Evolutionary conservation across 2,888 invertebrate species (phyloP).

Genomic region (Agrotis clavis): DNA sequence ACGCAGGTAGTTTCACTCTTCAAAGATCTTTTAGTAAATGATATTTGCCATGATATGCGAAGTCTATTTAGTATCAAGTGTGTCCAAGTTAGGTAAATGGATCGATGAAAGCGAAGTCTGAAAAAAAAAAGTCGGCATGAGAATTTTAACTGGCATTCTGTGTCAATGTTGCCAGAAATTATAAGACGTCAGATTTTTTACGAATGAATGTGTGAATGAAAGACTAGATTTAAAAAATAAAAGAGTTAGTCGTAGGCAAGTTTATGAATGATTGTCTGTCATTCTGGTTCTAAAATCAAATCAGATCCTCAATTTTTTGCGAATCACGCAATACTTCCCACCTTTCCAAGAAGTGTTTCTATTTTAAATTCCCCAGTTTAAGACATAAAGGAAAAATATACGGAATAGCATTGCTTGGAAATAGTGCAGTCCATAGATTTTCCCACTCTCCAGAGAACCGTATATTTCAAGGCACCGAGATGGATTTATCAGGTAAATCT

Average conservation of each 20-base stretch:
- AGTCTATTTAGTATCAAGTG: too few species aligned
- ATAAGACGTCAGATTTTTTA: too few species aligned
- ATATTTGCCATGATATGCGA: too few species aligned
- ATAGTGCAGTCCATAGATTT: slow-evolving; percentile 50
- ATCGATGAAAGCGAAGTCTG: too few species aligned
- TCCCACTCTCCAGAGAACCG: slow-evolving; percentile 22
- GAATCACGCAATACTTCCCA: neutral
- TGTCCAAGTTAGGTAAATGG: too few species aligned
- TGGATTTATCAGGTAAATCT: slow-evolving; percentile 55
- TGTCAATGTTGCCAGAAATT: neutral
- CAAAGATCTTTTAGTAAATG: too few species aligned
- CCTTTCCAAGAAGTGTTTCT: neutral
- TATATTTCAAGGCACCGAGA: slow-evolving; percentile 40
- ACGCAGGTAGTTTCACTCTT: too few species aligned
- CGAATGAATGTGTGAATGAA: too few species aligned
- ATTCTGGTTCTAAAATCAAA: neutral
- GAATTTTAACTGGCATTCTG: neutral
- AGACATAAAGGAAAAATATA: slow-evolving; percentile 33
- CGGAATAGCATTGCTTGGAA: slow-evolving; percentile 14
- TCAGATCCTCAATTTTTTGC: neutral
- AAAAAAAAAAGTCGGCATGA: neutral
- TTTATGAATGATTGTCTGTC: neutral
- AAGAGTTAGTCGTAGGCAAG: too few species aligned
- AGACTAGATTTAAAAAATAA: too few species aligned
- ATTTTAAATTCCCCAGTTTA: slow-evolving; percentile 31